These are phyloP conservation scores for Halictus quadricinctus DNA, from an alignment of 2,888 invertebrate species.

Conservation along the genomic window DNA sequence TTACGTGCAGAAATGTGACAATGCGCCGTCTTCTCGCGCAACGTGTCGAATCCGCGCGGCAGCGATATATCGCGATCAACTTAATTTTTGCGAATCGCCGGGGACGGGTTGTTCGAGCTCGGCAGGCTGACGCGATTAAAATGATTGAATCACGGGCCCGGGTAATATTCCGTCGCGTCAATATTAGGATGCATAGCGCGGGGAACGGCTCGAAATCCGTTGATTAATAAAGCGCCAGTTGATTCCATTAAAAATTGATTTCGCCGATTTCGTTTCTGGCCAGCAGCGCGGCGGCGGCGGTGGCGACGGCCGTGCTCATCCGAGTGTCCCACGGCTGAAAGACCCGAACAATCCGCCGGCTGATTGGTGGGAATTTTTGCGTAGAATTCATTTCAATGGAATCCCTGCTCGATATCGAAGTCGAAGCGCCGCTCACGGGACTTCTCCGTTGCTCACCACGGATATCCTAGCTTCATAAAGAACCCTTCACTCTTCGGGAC, in stretches of 20 bases:
- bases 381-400: conserved; percentile 33
- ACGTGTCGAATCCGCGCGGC: background rate
- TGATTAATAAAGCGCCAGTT: conserved; percentile 40
- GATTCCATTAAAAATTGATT: conserved; percentile 47
- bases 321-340: background rate
- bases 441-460: background rate
- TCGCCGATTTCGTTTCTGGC: conserved; percentile 29
- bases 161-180: conserved; percentile 23
- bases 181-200: conserved; percentile 21
- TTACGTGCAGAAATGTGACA: too few relatives aligned
- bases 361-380: conserved; percentile 36
- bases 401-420: conserved; percentile 10
- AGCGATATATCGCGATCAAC: background rate
- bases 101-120: background rate
- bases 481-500: conserved; percentile 30
- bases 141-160: conserved; percentile 36
- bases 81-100: conserved; percentile 35
- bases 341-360: conserved; percentile 25
- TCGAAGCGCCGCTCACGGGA: background rate
- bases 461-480: conserved; percentile 39
- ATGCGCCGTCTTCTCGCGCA: background rate
- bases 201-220: conserved; percentile 18
- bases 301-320: background rate
- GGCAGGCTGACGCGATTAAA: conserved; percentile 34
- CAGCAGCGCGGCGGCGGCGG: background rate